These are phyloP conservation scores for Siphamia tubifer DNA, from an alignment of 2,113 vertebrate genomes.

Conservation along the genomic window DNA sequence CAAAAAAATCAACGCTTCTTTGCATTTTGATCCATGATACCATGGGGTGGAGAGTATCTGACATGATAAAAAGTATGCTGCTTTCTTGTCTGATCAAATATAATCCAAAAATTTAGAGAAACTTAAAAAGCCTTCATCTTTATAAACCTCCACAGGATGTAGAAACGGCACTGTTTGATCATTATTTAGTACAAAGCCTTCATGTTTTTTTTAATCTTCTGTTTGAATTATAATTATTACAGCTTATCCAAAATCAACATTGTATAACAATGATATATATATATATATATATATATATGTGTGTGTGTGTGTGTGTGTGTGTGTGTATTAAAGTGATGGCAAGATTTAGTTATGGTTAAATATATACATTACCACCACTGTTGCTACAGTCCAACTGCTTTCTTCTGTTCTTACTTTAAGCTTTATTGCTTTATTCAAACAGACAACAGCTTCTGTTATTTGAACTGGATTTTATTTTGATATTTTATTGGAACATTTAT, in stretches of 20 bases:
- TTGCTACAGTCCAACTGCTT: neutral
- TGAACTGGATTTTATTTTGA: slow-evolving; percentile 21
- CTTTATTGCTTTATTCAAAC: neutral
- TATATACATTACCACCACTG: neutral
- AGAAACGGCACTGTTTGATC: neutral
- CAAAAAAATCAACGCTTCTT: slow-evolving; percentile 35
- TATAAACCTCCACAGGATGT: neutral
- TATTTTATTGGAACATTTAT: slow-evolving; percentile 29
- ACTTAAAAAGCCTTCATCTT: too few relatives aligned
- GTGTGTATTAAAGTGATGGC: too few relatives aligned
- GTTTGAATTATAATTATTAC: neutral
- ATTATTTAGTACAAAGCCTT: neutral
- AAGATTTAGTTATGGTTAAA: too few relatives aligned
- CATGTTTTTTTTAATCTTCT: neutral
- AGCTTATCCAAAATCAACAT: neutral
- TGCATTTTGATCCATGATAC: slow-evolving; percentile 37
- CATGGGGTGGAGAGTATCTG: slow-evolving; percentile 30
- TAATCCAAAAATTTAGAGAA: slow-evolving; percentile 41
- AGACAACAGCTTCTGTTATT: neutral
- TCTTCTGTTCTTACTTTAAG: neutral
- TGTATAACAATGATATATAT: too few relatives aligned
- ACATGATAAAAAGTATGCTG: slow-evolving; percentile 64
- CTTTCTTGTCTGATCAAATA: slow-evolving; percentile 68
- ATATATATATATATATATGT: too few relatives aligned
- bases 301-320: too few relatives aligned